Conservation (phyloP, 2,113 vertebrate species). For the Myrmophylax atrothorax region DNA sequence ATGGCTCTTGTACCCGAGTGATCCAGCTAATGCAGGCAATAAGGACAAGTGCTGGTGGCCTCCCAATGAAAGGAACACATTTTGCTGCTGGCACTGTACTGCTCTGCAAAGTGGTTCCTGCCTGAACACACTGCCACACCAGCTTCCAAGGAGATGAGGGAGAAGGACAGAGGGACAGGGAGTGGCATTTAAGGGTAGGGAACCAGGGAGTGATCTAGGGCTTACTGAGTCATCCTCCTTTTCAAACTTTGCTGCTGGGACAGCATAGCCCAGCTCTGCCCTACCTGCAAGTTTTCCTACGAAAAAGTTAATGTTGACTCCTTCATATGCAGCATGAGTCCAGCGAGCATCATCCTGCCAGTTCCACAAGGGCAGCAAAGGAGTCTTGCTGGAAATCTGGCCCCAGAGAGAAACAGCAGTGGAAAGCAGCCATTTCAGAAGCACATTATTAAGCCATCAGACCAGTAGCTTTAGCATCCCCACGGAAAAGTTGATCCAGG, state of each 20-base stretch:
- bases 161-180: not conserved
- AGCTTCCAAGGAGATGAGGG: not conserved
- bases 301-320: slow-evolving; percentile 51
- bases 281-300: slow-evolving; percentile 34
- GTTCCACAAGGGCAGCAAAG: slow-evolving; percentile 55
- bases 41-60: not conserved
- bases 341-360: slow-evolving; percentile 29
- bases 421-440: slow-evolving; percentile 56
- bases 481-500: slow-evolving; percentile 41
- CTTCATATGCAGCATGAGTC: not conserved
- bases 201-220: not conserved
- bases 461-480: slow-evolving; percentile 56
- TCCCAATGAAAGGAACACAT: not conserved
- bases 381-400: slow-evolving; percentile 58
- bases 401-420: slow-evolving; percentile 47
- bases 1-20: not conserved
- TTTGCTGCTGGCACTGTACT: not conserved
- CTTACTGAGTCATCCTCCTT: not conserved
- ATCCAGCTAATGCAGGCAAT: not conserved
- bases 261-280: not conserved
- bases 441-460: slow-evolving; percentile 57
- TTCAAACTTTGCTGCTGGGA: not conserved
- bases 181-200: not conserved
- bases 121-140: fast-evolving
- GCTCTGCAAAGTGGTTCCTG: not conserved